Percentiles rank a stretch among this genome's conserved stretches.
These are phyloP conservation scores for Amphipoea lucens DNA, from an alignment of 2,888 invertebrate species.

Conservation along the genomic window DNA sequence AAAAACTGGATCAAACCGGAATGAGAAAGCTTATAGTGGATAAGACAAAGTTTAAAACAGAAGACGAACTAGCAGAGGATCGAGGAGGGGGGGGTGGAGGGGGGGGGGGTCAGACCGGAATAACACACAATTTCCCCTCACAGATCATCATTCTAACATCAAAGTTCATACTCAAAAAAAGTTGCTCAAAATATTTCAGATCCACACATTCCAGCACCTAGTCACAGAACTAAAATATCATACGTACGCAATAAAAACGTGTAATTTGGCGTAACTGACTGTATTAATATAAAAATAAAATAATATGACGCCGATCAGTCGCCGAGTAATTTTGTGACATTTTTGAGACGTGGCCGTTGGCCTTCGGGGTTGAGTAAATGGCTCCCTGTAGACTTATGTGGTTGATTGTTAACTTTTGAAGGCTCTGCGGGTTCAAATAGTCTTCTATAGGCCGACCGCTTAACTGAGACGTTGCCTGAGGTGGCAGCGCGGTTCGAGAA, in stretches of 20 bases:
- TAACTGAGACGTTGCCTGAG: too few relatives aligned
- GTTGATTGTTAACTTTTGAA: not conserved
- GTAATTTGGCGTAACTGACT: slow-evolving; percentile 61
- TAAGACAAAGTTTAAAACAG: too few relatives aligned
- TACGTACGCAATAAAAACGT: slow-evolving; percentile 57
- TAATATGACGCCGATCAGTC: slow-evolving; percentile 38
- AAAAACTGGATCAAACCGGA: too few relatives aligned
- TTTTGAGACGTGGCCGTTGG: slow-evolving; percentile 13
- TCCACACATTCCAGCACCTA: slow-evolving; percentile 48
- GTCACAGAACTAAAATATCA: slow-evolving; percentile 55
- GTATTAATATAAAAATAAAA: slow-evolving; percentile 65
- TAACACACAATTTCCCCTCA: not conserved
- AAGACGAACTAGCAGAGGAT: too few relatives aligned
- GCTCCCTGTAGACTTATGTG: not conserved
- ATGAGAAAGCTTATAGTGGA: too few relatives aligned
- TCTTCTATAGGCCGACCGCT: not conserved
- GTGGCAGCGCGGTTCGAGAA: too few relatives aligned
- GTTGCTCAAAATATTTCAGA: slow-evolving; percentile 36
- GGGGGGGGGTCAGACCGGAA: too few relatives aligned
- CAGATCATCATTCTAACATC: slow-evolving; percentile 6
- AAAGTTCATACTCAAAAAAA: slow-evolving; percentile 24
- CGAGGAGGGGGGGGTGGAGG: too few relatives aligned
- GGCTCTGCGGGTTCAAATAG: not conserved
- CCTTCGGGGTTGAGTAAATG: slow-evolving; percentile 38
- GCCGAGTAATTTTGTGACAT: slow-evolving; percentile 53